Percentiles rank a stretch among this genome's conserved stretches.
phyloP scores from a whole-genome alignment of 2,113 vertebrate genomes.

The Rattus rattus region DNA sequence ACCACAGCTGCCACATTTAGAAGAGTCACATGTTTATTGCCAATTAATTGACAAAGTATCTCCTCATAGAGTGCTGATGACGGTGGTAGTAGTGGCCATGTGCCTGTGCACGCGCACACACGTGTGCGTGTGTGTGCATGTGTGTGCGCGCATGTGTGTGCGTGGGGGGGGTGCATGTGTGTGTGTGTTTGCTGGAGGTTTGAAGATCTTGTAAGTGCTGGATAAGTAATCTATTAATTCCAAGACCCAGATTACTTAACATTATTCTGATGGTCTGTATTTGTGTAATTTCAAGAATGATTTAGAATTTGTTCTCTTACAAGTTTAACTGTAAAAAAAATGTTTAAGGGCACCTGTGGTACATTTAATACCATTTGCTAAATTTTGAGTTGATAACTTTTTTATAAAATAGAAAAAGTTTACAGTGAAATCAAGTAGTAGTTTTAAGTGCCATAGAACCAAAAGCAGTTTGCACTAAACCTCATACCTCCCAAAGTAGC shows the following conservation, averaged over 20 bases:
- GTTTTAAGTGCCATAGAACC: neutral
- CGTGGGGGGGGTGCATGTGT: too few species aligned
- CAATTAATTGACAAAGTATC: neutral
- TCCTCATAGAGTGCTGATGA: neutral
- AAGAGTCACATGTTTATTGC: too few species aligned
- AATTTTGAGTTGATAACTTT: neutral
- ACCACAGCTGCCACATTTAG: too few species aligned
- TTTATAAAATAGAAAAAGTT: neutral
- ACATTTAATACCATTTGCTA: neutral
- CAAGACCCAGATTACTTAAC: neutral
- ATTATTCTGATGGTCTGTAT: neutral
- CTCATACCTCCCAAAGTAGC: accelerated
- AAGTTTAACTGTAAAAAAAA: neutral
- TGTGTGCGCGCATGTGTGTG: neutral
- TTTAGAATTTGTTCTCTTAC: neutral
- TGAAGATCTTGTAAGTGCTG: neutral
- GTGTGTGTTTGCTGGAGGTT: neutral
- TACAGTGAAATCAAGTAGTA: neutral
- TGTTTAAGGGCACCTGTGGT: neutral
- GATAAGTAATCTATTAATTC: neutral
- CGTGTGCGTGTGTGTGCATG: neutral
- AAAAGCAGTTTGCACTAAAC: neutral
- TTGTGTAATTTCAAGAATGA: neutral
- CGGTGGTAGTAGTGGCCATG: neutral
- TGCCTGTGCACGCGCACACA: too few species aligned